Evolutionary conservation across 2,797 vertebrate species (phyloP).

Genomic region (Erethizon dorsatum): DNA sequence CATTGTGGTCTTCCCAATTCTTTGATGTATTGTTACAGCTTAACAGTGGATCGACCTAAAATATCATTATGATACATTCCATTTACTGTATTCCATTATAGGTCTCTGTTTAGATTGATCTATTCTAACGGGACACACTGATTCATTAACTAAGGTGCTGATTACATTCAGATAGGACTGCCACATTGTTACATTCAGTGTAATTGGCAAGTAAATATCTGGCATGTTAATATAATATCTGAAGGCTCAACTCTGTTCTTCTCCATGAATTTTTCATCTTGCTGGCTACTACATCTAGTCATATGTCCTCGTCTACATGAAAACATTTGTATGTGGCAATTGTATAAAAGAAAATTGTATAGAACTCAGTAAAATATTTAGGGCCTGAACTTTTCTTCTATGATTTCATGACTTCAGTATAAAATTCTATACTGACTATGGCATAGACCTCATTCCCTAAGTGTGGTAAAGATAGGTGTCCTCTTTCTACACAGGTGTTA

Average conservation of each 20-base stretch:
- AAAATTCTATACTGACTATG: too few species aligned
- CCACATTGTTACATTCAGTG: not conserved
- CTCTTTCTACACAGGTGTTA: not conserved
- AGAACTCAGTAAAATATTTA: not conserved
- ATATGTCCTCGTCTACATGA: not conserved
- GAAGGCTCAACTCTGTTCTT: not conserved
- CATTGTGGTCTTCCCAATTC: not conserved
- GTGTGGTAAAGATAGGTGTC: not conserved
- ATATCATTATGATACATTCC: not conserved
- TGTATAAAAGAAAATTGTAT: not conserved
- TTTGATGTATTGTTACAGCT: not conserved
- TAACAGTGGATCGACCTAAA: not conserved
- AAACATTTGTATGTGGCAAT: too few species aligned
- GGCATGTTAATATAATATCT: not conserved
- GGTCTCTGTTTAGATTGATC: not conserved
- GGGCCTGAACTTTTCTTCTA: too few species aligned
- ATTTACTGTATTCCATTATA: too few species aligned
- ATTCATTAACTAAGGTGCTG: not conserved
- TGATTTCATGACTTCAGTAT: not conserved
- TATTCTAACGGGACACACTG: not conserved
- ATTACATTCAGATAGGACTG: not conserved
- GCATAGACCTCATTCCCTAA: not conserved
- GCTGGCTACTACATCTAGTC: not conserved
- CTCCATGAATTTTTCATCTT: not conserved
- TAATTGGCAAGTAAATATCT: not conserved